phyloP scores from a whole-genome alignment of 2,797 vertebrate species.

The Gila robusta region DNA sequence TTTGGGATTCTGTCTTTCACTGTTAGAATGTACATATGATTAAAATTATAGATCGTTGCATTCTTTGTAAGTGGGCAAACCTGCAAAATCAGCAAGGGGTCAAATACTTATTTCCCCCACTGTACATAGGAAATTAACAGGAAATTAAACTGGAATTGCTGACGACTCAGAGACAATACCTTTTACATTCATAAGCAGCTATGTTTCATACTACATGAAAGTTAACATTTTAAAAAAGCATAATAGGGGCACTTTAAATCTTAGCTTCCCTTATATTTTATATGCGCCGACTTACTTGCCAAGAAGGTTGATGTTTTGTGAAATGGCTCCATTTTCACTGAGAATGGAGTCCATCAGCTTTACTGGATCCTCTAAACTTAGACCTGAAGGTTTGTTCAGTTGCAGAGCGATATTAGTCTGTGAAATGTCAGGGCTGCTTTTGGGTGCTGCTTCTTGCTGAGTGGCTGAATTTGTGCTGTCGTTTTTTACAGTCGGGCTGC shows the following conservation, averaged over 20 bases:
- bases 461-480: constrained; percentile 43
- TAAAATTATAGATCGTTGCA: no score
- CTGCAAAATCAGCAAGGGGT: no score
- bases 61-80: no score
- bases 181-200: background rate
- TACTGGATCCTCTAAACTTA: constrained; percentile 89
- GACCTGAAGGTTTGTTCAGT: constrained; percentile 82
- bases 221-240: background rate
- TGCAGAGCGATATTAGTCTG: constrained; percentile 82
- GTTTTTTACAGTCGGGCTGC: constrained; percentile 48
- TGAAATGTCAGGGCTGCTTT: constrained; percentile 60
- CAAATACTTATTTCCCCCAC: no score
- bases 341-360: constrained; percentile 98
- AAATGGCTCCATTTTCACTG: constrained; percentile 89
- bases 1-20: no score
- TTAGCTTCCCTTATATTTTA: background rate
- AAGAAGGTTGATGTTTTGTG: constrained; percentile 93
- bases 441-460: constrained; percentile 35
- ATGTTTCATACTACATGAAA: background rate
- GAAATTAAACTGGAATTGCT: background rate
- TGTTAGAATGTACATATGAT: no score
- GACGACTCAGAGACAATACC: background rate
- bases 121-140: background rate
- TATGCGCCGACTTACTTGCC: constrained; percentile 87
- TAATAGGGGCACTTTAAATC: background rate